A percentile compares a stretch with the other conserved stretches of the same genome.
phyloP scores from a whole-genome alignment of 2,113 vertebrate genomes.

The Cheirogaleus medius region DNA sequence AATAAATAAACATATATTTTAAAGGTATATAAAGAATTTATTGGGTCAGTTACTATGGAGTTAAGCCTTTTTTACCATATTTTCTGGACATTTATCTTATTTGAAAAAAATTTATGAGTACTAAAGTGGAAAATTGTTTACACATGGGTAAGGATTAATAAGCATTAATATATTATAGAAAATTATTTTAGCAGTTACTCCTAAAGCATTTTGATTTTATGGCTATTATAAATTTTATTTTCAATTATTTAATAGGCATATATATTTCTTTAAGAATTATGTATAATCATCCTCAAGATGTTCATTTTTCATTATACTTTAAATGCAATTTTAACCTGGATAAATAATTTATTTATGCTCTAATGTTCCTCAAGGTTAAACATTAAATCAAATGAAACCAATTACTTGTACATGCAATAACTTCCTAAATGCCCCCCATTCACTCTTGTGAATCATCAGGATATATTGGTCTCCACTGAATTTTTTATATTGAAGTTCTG shows the following conservation, averaged over 20 bases:
- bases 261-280: not conserved
- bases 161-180: not conserved
- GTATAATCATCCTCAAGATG: not conserved
- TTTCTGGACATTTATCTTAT: not conserved
- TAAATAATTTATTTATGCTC: not conserved
- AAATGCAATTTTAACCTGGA: not conserved
- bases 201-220: not conserved
- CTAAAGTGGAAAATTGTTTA: slow-evolving; percentile 3
- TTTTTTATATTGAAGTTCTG: not conserved
- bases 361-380: not conserved
- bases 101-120: not conserved
- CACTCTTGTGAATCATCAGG: not conserved
- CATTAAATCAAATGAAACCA: not conserved
- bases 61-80: not conserved
- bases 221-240: slow-evolving; percentile 18
- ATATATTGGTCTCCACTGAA: not conserved
- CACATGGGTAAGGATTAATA: not conserved
- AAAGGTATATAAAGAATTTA: not conserved
- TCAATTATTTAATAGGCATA: not conserved
- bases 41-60: not conserved
- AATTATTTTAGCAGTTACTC: not conserved
- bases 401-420: not conserved
- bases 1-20: not conserved
- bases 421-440: not conserved
- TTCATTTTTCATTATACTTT: not conserved